A percentile compares a stretch with the other conserved stretches of the same genome.
phyloP scores from a whole-genome alignment of 2,113 vertebrate species.

The Pseudorasbora parva region DNA sequence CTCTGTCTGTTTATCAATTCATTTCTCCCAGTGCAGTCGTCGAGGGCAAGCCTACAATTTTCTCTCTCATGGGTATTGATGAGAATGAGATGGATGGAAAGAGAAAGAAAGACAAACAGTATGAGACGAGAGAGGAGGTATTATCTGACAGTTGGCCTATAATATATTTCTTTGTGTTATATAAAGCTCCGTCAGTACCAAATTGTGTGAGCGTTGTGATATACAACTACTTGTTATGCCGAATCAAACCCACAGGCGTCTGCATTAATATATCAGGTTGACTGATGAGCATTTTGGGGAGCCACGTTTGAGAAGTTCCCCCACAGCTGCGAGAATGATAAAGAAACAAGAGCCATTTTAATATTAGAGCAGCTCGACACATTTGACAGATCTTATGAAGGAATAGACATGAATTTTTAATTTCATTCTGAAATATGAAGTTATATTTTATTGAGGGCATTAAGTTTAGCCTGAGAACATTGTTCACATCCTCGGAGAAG shows the following conservation, averaged over 20 bases:
- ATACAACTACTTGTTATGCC: conserved; percentile 10
- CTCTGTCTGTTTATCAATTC: conserved; percentile 45
- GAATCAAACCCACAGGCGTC: conserved; percentile 5
- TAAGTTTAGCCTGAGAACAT: conserved; percentile 56
- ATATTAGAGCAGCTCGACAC: conserved; percentile 49
- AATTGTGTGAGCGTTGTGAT: not conserved
- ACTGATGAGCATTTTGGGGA: conserved; percentile 30
- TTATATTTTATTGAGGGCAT: conserved; percentile 60
- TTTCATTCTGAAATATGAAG: conserved; percentile 58
- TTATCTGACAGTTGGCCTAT: not conserved
- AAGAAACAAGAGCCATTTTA: conserved; percentile 56
- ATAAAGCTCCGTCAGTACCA: not conserved
- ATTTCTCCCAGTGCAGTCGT: conserved; percentile 36
- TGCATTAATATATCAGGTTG: conserved; percentile 31
- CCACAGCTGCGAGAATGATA: conserved; percentile 16
- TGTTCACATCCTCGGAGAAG: conserved; percentile 44
- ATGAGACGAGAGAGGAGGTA: not conserved
- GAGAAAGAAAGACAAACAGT: conserved; percentile 48
- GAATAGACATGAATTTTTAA: conserved; percentile 58
- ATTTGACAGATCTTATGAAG: conserved; percentile 49
- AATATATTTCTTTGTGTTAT: conserved; percentile 11
- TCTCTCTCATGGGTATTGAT: conserved; percentile 50
- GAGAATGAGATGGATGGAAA: conserved; percentile 51
- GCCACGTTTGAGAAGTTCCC: conserved; percentile 26
- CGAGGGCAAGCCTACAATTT: conserved; percentile 42